A percentile compares a stretch with the other conserved stretches of the same genome.
phyloP scores from a whole-genome alignment of 2,797 vertebrate genomes.

The Pipistrellus pipistrellus region DNA sequence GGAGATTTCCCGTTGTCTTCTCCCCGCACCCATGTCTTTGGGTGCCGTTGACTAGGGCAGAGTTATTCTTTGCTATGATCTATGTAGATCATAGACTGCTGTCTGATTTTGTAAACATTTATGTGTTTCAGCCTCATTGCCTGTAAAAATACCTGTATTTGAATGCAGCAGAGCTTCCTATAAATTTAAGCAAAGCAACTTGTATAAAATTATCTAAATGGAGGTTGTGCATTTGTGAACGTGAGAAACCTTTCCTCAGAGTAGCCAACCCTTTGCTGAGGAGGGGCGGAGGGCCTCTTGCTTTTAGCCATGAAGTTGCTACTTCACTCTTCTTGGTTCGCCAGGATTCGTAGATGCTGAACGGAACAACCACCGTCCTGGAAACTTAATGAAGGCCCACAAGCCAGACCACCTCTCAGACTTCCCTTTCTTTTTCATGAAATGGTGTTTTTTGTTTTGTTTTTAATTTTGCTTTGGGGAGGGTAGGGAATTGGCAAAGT shows the following conservation, averaged over 20 bases:
- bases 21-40: not conserved
- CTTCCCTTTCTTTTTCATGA: not conserved
- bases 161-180: constrained; percentile 79
- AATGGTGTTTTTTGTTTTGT: not conserved
- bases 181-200: constrained; percentile 83
- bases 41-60: constrained; percentile 62
- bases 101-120: constrained; percentile 75
- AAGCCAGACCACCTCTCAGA: constrained; percentile 63
- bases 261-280: constrained; percentile 79
- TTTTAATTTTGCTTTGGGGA: not conserved
- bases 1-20: not conserved
- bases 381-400: constrained; percentile 29
- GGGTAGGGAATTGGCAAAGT: not conserved
- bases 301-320: constrained; percentile 77
- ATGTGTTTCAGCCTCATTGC: constrained; percentile 76
- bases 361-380: constrained; percentile 23
- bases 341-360: constrained; percentile 78
- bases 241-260: constrained; percentile 82
- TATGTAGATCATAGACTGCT: constrained; percentile 75
- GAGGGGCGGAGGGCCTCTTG: constrained; percentile 81
- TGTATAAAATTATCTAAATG: constrained; percentile 83
- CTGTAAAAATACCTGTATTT: constrained; percentile 79
- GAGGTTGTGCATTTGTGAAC: constrained; percentile 82
- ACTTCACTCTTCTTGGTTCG: constrained; percentile 76
- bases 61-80: constrained; percentile 68